Conservation (phyloP, 2,113 vertebrate genomes). For the Seriola quinqueradiata region DNA sequence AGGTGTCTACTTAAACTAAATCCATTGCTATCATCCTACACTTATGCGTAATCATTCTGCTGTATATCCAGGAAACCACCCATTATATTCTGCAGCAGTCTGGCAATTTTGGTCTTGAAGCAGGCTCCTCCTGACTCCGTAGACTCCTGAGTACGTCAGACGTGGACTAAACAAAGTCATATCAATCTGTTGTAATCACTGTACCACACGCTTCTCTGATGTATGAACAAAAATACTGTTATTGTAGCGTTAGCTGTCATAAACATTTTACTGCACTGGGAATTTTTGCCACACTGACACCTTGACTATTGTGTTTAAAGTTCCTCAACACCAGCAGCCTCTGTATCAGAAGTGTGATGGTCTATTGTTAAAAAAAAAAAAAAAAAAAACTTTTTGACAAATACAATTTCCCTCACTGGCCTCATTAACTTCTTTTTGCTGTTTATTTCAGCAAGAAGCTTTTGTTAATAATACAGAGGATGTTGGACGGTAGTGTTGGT, state of each 20-base stretch:
- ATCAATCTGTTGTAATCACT: neutral
- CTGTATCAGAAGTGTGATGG: neutral
- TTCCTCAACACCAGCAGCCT: neutral
- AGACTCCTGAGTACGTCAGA: neutral
- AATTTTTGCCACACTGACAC: neutral
- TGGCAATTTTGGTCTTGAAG: neutral
- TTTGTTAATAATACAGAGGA: too few species aligned
- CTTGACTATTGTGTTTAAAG: neutral
- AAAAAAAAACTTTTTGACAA: neutral
- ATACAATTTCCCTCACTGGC: neutral
- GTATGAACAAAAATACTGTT: neutral
- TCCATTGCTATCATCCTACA: neutral
- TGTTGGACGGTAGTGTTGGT: neutral
- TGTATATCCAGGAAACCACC: slow-evolving; percentile 3
- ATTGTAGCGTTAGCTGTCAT: neutral
- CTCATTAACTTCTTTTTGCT: neutral
- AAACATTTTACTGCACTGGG: neutral
- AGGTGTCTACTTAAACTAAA: neutral
- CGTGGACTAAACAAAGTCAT: neutral
- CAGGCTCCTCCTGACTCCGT: neutral
- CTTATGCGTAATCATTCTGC: neutral
- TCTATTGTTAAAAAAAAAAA: neutral
- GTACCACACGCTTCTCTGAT: neutral
- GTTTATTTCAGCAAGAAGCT: neutral
- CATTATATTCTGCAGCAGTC: slow-evolving; percentile 6